These are phyloP conservation scores for Acleris laterana DNA, from an alignment of 2,888 invertebrate genomes.

Conservation along the genomic window DNA sequence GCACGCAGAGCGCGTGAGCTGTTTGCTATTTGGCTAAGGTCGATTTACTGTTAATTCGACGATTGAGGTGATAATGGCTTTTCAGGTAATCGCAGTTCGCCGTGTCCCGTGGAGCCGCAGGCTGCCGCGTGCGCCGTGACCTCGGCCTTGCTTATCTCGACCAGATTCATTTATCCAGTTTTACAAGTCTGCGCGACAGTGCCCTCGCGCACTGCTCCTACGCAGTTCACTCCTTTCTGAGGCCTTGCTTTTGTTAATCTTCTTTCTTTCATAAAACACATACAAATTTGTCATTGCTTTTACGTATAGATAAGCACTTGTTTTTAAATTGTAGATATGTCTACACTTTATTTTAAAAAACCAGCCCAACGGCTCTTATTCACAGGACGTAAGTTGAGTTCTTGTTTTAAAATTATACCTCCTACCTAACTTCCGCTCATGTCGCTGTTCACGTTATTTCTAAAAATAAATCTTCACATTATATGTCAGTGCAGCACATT, in stretches of 20 bases:
- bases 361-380: no score
- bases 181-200: conserved; percentile 47
- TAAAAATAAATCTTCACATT: no score
- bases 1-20: neutral
- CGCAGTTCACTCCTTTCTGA: conserved; percentile 5
- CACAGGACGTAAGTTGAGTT: no score
- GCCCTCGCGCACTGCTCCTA: conserved; percentile 38
- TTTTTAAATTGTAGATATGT: no score
- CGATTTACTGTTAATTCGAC: neutral
- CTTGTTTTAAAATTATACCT: no score
- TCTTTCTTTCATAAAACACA: neutral
- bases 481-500: no score
- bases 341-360: no score
- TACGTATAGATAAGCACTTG: no score
- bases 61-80: neutral
- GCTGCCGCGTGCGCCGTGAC: conserved; percentile 48
- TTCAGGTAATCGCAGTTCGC: neutral
- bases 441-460: no score
- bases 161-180: conserved; percentile 60
- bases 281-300: neutral
- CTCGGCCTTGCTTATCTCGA: conserved; percentile 67
- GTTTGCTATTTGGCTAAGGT: neutral
- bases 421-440: no score
- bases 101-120: conserved; percentile 21
- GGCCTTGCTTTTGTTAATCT: conserved; percentile 15